Evolutionary conservation across 2,113 vertebrate species (phyloP).

Genomic region (Ranitomeya variabilis): DNA sequence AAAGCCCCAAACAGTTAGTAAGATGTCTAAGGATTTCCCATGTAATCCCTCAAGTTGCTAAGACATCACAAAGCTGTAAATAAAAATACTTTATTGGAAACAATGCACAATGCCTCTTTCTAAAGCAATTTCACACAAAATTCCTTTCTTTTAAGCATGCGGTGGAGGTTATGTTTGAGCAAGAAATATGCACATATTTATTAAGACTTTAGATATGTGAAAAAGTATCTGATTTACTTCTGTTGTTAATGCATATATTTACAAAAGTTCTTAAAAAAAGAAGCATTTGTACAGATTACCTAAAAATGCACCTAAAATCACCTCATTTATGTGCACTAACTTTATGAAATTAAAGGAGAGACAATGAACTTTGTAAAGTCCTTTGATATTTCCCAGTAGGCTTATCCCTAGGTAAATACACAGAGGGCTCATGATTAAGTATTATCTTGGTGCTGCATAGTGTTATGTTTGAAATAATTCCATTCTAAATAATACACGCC

Average conservation of each 20-base stretch:
- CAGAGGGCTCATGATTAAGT: slow-evolving; percentile 62
- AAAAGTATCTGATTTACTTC: not conserved
- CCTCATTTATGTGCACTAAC: not conserved
- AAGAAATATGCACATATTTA: slow-evolving; percentile 25
- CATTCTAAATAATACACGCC: slow-evolving; percentile 44
- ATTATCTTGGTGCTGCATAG: slow-evolving; percentile 49
- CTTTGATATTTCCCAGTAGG: slow-evolving; percentile 57
- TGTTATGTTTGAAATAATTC: slow-evolving; percentile 44
- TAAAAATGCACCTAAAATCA: not conserved
- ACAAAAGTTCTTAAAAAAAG: not conserved
- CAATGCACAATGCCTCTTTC: not conserved
- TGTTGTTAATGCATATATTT: not conserved
- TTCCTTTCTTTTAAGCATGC: slow-evolving; percentile 4
- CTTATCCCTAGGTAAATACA: slow-evolving; percentile 60
- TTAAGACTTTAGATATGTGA: not conserved
- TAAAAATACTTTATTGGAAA: slow-evolving; percentile 16
- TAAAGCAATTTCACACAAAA: slow-evolving; percentile 33
- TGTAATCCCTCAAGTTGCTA: slow-evolving; percentile 46
- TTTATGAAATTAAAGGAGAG: not conserved
- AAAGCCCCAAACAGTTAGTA: slow-evolving; percentile 54
- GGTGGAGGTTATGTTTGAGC: slow-evolving; percentile 1
- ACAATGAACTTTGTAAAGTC: slow-evolving; percentile 15
- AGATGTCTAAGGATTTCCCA: slow-evolving; percentile 53
- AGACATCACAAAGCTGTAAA: slow-evolving; percentile 44
- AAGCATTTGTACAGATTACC: not conserved